Evolutionary conservation across 2,797 vertebrate genomes (phyloP), one percentile per base, ranked within the genome.

Genomic region (Hippopotamyrus pictus): DNA sequence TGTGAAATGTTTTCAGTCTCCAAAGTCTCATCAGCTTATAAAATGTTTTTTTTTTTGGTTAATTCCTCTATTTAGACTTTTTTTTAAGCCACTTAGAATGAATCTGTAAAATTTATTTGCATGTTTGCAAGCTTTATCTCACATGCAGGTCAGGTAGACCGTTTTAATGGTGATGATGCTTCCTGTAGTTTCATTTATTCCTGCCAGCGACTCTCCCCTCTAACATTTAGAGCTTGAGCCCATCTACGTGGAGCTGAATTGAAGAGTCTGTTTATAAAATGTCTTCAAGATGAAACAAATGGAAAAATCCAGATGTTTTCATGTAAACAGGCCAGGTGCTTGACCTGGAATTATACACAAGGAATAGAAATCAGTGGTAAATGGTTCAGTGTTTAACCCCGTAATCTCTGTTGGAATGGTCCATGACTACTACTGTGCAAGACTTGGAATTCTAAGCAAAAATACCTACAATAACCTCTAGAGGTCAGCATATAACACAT

Each of bases 51-150:
- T 19, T 48, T 53, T 65, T 65, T 29, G 0, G 29, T 69, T 33
- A 69, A 69, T 69, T 14, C 29, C 12, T 14, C 25, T 69, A 8
- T 29, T 69, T 19, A 46, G 19, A 41, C 76, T 82, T 46, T 82
- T 90, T 88, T 46, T 82, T 22, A 88, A 88, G 89, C 89, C 88
- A 54, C 50, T 33, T 86, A 1, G 22, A 54, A 48, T 86, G 50
- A 86, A 25, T 86, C 8, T 86, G 25, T 86, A 50, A 54, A 53
- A 19, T 41, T 86, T 6, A 37, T 54, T 86, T 54, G 85, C 85
- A 86, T 54, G 50, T 86, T 53, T 59, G 51, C 50, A 14, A 59
- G 29, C 53, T 86, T 86, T 86, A 41, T 37, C 50, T 59, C 22
- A 9, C 12, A 29, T 9, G 53, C 33, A 37, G 85, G 50, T 86